These are phyloP conservation scores for Bufo gargarizans DNA, from an alignment of 2,113 vertebrate genomes.

Conservation along the genomic window DNA sequence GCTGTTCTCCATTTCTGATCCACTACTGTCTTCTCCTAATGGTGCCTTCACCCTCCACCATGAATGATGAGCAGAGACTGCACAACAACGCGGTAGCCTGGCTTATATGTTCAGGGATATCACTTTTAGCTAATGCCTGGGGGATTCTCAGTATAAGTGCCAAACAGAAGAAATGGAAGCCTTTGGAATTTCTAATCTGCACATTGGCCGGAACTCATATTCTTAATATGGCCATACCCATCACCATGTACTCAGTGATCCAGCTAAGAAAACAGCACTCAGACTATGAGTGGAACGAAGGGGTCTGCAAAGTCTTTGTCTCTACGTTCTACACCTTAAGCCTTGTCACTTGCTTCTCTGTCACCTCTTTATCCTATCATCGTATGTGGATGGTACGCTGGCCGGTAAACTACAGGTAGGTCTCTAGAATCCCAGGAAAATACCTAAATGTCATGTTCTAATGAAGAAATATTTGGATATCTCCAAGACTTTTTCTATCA, in stretches of 20 bases:
- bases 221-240: conserved; percentile 88
- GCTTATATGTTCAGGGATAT: conserved; percentile 88
- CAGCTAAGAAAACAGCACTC: conserved; percentile 84
- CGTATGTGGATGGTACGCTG: conserved; percentile 98
- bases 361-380: conserved; percentile 93
- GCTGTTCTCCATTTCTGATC: conserved; percentile 63
- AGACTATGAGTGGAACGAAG: conserved; percentile 89
- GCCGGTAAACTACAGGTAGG: conserved; percentile 93
- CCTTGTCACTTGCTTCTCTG: conserved; percentile 90
- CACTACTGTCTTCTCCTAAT: conserved; percentile 61
- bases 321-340: conserved; percentile 94
- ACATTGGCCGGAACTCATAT: conserved; percentile 89
- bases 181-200: conserved; percentile 90
- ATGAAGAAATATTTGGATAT: background rate
- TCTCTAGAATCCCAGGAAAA: background rate
- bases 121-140: conserved; percentile 90
- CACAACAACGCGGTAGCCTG: conserved; percentile 87
- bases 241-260: conserved; percentile 89
- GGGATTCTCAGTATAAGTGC: conserved; percentile 90
- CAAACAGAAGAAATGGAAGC: conserved; percentile 96
- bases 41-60: conserved; percentile 70
- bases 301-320: conserved; percentile 92
- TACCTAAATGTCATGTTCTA: background rate
- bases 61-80: conserved; percentile 85
- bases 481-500: background rate